Evolutionary conservation across 2,113 vertebrate genomes (phyloP), one percentile per base, ranked within the genome.

Genomic region (Tetraodon nigroviridis): DNA sequence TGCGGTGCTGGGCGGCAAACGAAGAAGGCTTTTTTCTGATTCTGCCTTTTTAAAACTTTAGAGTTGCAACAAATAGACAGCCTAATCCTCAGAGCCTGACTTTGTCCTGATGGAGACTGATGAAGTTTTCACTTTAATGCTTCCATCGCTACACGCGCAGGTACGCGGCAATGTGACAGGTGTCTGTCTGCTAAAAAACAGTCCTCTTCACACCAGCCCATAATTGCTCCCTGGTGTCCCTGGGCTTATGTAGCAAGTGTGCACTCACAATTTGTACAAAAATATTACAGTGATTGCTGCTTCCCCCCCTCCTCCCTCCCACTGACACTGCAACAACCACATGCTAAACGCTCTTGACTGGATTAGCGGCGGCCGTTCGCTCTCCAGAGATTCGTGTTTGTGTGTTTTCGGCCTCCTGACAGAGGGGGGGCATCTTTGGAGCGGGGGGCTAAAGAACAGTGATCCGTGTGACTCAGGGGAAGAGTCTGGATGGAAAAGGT

Each of bases 401-500:
- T 52, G 24, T 48, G 17, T 65, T 48, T 42, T 65, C 11, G 55
- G 44, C 40, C 51, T 45, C 42, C 59, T 19, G 41, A 59, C 65
- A 17, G 50, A 65, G 7, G 2, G 18, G 18, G 64, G 45, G 63
- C 32, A 46, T 16, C 55, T 44, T 44, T 49, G 54, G 47, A 68
- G 58, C 15, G 50, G 42, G 40, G 1, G 44, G n/a, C 32, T 52
- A 1, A 55, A 60, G 62, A 55, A 71, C 67, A 58, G 44, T 46
- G 55, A 79, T 75, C 66, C 60, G 57, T 69, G 54, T 42, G 55
- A 74, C 71, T 57, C 67, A 68, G 13, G 64, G 66, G 52, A 76
- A 66, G 67, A 53, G 20, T 19, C n/a, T 19, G 46, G 46, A 8
- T 18, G 8, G 24, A 64, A 42, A 73, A 64, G 71, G 78, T 85